Conservation (phyloP, 2,113 vertebrate species). For the Melanotaenia duboulayi region DNA sequence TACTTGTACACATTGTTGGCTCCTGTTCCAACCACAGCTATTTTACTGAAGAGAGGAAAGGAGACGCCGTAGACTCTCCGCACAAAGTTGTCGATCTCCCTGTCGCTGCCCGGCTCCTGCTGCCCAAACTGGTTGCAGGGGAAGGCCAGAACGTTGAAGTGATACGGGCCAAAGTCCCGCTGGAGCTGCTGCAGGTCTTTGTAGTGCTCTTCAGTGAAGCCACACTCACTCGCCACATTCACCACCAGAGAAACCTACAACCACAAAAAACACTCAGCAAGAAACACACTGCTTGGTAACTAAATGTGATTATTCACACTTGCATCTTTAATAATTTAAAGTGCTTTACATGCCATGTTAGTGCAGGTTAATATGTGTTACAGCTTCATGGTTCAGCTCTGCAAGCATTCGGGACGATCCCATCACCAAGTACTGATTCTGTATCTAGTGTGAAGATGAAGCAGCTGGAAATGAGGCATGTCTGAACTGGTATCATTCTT, state of each 20-base stretch:
- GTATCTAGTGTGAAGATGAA: constrained; percentile 37
- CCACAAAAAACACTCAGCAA: constrained; percentile 1
- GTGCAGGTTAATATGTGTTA: constrained; percentile 5
- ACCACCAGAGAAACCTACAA: constrained; percentile 92
- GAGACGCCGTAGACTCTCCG: constrained; percentile 89
- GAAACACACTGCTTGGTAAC: too few relatives aligned
- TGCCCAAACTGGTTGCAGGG: constrained; percentile 99
- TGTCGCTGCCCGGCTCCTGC: constrained; percentile 94
- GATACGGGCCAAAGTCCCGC: constrained; percentile 89
- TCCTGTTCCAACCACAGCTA: constrained; percentile 86
- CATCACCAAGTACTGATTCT: constrained; percentile 5
- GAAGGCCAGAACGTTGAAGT: constrained; percentile 97
- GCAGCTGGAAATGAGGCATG: not conserved
- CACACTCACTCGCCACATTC: constrained; percentile 96
- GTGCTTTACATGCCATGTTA: not conserved
- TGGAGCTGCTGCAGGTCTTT: constrained; percentile 92
- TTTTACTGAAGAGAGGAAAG: constrained; percentile 97
- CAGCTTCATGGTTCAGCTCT: constrained; percentile 16
- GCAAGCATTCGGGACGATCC: not conserved
- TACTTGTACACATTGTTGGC: constrained; percentile 94
- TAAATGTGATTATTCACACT: too few relatives aligned
- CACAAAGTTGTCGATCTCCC: constrained; percentile 93
- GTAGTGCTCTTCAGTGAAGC: constrained; percentile 95
- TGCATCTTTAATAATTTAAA: too few relatives aligned
- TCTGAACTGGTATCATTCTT: not conserved